Evolutionary conservation across 2,888 invertebrate species (phyloP), one percentile per base, ranked within the genome.

Genomic region (Pasiphila rectangulata): DNA sequence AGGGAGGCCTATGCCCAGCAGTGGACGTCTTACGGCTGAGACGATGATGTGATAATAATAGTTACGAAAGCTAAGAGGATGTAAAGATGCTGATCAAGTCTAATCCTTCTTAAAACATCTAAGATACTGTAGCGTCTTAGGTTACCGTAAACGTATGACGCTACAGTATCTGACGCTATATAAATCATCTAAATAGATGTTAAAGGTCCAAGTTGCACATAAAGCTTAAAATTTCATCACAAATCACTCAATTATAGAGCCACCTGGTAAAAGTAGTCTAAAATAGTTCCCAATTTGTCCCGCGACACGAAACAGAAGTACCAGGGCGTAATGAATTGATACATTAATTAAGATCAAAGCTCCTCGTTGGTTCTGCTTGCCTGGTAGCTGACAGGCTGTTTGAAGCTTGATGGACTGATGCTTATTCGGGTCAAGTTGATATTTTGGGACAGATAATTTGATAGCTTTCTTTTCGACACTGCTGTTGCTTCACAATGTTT

Each of bases 271-370:
- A 48, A 48, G 34, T 48, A 42, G 44, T 45, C 36, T 30, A 37
- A 49, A 49, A 49, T 49, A 49, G 44, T 32, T 25, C 35, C 36
- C 44, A 49, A 49, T 49, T 49, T 49, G 49, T 49, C 44, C 40
- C 17, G 64, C 63, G 70, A 73, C 70, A 73, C 61, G 63, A 65
- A 67, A 57, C 68, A 72, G 71, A 69, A 75, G 72, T 75, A 75
- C 72, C 75, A 75, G 72, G 60, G 62, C 65, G 61, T 64, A 72
- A 75, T 69, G 68, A 70, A 68, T 67, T 74, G 73, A 74, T 78
- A 75, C 69, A 70, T 74, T 79, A 79, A 78, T 82, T 78, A 71
- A 71, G 78, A 81, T 82, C 81, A 82, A 81, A 81, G 64, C 67
- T 72, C 69, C 62, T 67, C 64, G 63, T 59, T 66, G 64, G 69